Evolutionary conservation across 2,888 invertebrate species (phyloP).

Genomic region (Phasia obesa): DNA sequence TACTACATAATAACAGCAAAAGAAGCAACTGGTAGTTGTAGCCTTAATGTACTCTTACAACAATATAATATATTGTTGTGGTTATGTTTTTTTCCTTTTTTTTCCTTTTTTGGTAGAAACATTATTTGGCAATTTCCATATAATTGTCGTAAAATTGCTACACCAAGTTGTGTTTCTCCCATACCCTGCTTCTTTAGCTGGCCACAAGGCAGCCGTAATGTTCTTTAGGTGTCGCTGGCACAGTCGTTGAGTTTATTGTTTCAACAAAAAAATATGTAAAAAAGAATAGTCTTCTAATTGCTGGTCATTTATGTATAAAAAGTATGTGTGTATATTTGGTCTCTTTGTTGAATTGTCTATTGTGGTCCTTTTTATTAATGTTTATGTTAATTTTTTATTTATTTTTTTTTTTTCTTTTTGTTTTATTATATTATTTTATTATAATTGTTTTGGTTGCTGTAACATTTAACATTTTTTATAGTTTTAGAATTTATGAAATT

Average conservation of each 20-base stretch:
- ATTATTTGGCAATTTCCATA: conserved; percentile 67
- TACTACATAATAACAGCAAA: background rate
- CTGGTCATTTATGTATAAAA: conserved; percentile 55
- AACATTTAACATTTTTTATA: conserved; percentile 22
- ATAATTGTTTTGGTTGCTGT: conserved; percentile 34
- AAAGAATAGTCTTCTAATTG: conserved; percentile 62
- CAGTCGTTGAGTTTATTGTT: conserved; percentile 31
- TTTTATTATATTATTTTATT: no score
- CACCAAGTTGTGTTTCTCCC: conserved; percentile 3
- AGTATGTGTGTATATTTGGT: conserved; percentile 5
- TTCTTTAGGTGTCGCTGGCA: conserved; percentile 13
- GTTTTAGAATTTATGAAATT: conserved; percentile 35
- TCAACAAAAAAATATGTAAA: background rate
- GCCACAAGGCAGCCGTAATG: background rate
- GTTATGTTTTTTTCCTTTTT: conserved; percentile 12
- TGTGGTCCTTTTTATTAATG: conserved; percentile 54
- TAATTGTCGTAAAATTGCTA: conserved; percentile 54
- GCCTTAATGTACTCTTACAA: conserved; percentile 54
- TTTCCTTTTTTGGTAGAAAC: background rate
- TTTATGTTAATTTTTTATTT: conserved; percentile 43
- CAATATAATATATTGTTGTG: conserved; percentile 40
- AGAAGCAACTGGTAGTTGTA: conserved; percentile 49
- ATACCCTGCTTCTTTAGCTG: background rate
- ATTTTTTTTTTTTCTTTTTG: conserved; percentile 23
- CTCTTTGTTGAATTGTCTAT: conserved; percentile 36